Conservation (phyloP, 2,888 invertebrate genomes). For the Tridacna crocea region DNA sequence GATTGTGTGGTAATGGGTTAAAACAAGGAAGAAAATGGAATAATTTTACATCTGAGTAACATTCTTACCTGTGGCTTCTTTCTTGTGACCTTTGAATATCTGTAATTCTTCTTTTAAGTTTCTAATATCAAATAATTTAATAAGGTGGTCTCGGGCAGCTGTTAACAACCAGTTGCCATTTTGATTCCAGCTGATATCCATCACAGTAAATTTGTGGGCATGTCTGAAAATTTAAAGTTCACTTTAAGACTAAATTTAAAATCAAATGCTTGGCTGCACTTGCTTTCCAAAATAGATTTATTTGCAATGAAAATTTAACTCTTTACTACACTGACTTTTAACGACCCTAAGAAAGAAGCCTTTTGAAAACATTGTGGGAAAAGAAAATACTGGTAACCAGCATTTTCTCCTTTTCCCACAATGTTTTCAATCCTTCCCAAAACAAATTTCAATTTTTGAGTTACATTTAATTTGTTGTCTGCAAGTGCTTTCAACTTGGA, state of each 20-base stretch:
- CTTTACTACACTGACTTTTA: too few relatives aligned
- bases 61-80: constrained; percentile 90
- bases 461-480: too few relatives aligned
- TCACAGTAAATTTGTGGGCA: constrained; percentile 99
- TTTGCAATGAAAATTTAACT: not conserved
- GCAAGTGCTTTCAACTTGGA: too few relatives aligned
- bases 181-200: constrained; percentile 99
- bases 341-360: too few relatives aligned
- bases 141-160: constrained; percentile 98
- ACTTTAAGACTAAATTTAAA: too few relatives aligned
- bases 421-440: too few relatives aligned
- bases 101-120: constrained; percentile 98
- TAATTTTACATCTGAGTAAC: not conserved
- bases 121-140: constrained; percentile 98
- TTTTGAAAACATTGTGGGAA: too few relatives aligned
- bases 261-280: too few relatives aligned
- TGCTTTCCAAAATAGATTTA: too few relatives aligned
- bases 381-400: too few relatives aligned
- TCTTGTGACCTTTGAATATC: constrained; percentile 99
- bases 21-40: not conserved
- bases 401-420: too few relatives aligned
- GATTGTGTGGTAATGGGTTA: not conserved
- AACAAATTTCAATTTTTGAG: too few relatives aligned
- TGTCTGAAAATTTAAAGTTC: constrained; percentile 87
- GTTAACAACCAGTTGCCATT: constrained; percentile 99